Percentiles rank a stretch among this genome's conserved stretches.
phyloP scores from a whole-genome alignment of 2,888 invertebrate genomes.

The Luperina testacea region DNA sequence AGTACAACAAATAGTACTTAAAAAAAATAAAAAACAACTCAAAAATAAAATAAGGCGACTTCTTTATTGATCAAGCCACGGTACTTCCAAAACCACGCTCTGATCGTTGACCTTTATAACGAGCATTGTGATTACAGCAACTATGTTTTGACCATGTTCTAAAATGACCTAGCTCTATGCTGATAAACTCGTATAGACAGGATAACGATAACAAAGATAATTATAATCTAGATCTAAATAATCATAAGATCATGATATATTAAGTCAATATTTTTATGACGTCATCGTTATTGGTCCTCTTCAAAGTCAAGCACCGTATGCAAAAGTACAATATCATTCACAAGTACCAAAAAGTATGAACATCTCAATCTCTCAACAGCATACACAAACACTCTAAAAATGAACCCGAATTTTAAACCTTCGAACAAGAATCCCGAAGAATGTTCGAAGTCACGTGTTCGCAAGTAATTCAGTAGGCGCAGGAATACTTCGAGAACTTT shows the following conservation, averaged over 20 bases:
- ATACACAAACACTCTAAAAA: slow-evolving; percentile 33
- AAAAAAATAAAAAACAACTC: no score
- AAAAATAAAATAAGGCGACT: no score
- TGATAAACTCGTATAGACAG: neutral
- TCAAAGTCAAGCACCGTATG: neutral
- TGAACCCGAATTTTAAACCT: slow-evolving; percentile 48
- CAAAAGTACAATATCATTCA: slow-evolving; percentile 12
- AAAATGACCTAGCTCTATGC: neutral
- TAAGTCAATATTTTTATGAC: neutral
- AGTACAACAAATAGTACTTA: no score
- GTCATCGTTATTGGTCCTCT: neutral
- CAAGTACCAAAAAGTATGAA: slow-evolving; percentile 11
- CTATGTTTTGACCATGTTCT: neutral
- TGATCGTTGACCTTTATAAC: neutral
- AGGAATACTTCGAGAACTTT: slow-evolving; percentile 65
- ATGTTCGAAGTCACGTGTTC: slow-evolving; percentile 64
- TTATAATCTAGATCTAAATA: neutral
- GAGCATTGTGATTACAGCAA: neutral
- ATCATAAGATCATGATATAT: neutral
- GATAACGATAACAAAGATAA: neutral
- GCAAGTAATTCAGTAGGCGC: slow-evolving; percentile 66
- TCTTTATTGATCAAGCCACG: neutral
- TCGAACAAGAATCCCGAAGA: slow-evolving; percentile 37
- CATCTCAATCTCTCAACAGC: slow-evolving; percentile 15
- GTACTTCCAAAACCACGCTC: neutral